Conservation (phyloP, 1,140 invertebrate genomes). For the Drosophila guanche region DNA sequence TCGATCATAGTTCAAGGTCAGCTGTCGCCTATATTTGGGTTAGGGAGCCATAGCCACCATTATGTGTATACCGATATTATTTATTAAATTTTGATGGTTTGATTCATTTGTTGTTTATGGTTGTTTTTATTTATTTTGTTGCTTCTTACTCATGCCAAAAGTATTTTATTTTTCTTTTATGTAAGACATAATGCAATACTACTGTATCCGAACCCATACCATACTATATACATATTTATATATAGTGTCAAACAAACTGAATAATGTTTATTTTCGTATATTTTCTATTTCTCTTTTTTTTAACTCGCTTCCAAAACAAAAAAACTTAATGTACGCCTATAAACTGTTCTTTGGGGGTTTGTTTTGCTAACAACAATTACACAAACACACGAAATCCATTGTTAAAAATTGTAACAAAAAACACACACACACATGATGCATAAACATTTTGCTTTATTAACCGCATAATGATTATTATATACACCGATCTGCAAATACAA, state of each 20-base stretch:
- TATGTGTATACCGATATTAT: slow-evolving; percentile 29
- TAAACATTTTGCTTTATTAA: slow-evolving; percentile 59
- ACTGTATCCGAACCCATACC: slow-evolving; percentile 37
- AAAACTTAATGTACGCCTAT: slow-evolving; percentile 70
- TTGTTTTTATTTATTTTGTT: slow-evolving; percentile 38
- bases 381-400: slow-evolving; percentile 47
- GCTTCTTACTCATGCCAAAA: slow-evolving; percentile 49
- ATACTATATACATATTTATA: slow-evolving; percentile 42
- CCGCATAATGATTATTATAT: slow-evolving; percentile 37
- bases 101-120: slow-evolving; percentile 44
- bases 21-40: slow-evolving; percentile 29
- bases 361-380: slow-evolving; percentile 68
- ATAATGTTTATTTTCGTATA: slow-evolving; percentile 79
- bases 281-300: slow-evolving; percentile 82
- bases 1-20: slow-evolving; percentile 36
- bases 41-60: slow-evolving; percentile 29
- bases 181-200: slow-evolving; percentile 51
- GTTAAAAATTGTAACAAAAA: slow-evolving; percentile 50
- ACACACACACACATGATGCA: slow-evolving; percentile 29
- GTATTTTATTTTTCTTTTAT: slow-evolving; percentile 11
- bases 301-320: slow-evolving; percentile 69
- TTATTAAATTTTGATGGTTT: slow-evolving; percentile 44
- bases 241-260: slow-evolving; percentile 70
- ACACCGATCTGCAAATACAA: slow-evolving; percentile 24
- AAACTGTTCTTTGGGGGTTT: slow-evolving; percentile 76